Evolutionary conservation across 2,113 vertebrate genomes (phyloP), one percentile per base, ranked within the genome.

Genomic region (Menidia beryllina): DNA sequence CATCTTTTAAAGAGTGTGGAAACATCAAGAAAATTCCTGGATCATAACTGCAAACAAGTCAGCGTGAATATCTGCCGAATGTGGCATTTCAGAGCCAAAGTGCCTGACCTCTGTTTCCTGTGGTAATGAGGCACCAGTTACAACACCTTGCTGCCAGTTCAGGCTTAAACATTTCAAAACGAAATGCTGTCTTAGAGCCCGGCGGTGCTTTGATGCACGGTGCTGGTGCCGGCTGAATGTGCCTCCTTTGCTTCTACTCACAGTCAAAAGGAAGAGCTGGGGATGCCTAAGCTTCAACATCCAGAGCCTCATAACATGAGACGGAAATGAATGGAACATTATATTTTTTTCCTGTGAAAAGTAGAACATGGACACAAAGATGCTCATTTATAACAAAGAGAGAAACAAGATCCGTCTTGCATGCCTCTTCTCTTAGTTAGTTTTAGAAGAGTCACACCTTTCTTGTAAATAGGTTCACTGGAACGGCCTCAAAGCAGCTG

Each of bases 1-100:
- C 62, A 75, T 68, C 69, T 70, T 73, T 72, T 69, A 27, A 64
- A 52, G 21, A 50, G 59, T 61, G 52, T 12, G 36, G 55, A 68
- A 59, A 72, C 51, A 60, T 34, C 27, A 55, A 84, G 50, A 73
- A 65, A 73, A 72, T 54, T 47, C 41, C 49, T 34, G 30, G 50
- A 64, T 69, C 59, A 59, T 55, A 57, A 49, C 34, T 34, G 59
- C 39, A 73, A 36, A 58, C 27, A 17, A 14, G 9, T 43, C 43
- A 38, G 20, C 48, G 23, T 65, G 43, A 9, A 24, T 14, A 48
- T 38, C 53, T 27, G 73, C 51, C 47, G 65, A 20, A 72, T 58
- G 69, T 67, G 15, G 7, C 10, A 8, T 34, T 25, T 45, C 71
- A 53, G 57, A 64, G 66, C 26, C 30, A 24, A 68, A 69, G 45